phyloP scores from a whole-genome alignment of 2,113 vertebrate genomes.

The Eurypyga helias region DNA sequence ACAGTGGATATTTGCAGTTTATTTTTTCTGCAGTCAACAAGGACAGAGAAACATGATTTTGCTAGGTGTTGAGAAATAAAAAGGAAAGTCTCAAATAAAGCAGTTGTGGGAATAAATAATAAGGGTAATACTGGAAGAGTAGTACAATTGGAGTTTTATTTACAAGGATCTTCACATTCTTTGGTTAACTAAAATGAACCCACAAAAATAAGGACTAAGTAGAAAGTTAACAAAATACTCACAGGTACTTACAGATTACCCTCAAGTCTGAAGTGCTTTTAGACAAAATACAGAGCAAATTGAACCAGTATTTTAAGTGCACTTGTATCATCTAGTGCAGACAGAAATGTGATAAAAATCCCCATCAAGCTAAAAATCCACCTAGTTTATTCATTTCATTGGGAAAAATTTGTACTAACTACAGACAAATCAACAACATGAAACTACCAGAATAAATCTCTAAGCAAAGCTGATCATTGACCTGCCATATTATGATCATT shows the following conservation, averaged over 20 bases:
- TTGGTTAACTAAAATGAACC: not conserved
- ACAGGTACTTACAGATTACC: not conserved
- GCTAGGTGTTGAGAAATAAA: not conserved
- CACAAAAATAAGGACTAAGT: not conserved
- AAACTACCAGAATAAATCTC: not conserved
- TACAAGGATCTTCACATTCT: not conserved
- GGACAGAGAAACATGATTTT: not conserved
- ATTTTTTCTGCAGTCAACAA: not conserved
- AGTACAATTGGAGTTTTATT: not conserved
- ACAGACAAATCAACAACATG: not conserved
- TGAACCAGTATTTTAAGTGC: not conserved
- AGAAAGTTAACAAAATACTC: not conserved
- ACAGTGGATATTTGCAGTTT: not conserved
- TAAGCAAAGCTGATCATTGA: not conserved
- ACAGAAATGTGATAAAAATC: not conserved
- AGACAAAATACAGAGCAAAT: not conserved
- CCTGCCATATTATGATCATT: not conserved
- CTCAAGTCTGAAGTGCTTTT: not conserved
- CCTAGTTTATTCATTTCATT: not conserved
- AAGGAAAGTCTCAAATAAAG: not conserved
- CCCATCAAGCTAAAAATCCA: not conserved
- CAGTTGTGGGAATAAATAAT: not conserved
- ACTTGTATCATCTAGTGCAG: not conserved
- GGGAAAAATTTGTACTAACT: not conserved
- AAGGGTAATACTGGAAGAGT: not conserved